Percentiles rank a stretch among this genome's conserved stretches.
Conservation (phyloP, 2,797 vertebrate genomes). For the Hyperoplus immaculatus region DNA sequence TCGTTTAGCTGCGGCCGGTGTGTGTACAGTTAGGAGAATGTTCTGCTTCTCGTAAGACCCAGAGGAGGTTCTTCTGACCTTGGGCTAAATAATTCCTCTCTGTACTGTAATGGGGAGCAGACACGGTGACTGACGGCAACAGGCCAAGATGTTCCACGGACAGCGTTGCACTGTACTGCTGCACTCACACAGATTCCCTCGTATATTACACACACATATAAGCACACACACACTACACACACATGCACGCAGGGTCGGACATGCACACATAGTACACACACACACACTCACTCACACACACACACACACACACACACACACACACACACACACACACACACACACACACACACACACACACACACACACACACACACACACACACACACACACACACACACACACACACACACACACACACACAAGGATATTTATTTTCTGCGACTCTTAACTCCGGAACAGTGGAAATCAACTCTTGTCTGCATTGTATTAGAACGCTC, state of each 20-base stretch:
- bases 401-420: not conserved
- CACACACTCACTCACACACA: too few species aligned
- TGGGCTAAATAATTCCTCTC: slow-evolving; percentile 36
- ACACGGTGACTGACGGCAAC: slow-evolving; percentile 45
- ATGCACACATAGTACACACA: too few species aligned
- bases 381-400: too few species aligned
- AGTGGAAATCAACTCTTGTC: slow-evolving; percentile 31
- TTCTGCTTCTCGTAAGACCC: slow-evolving; percentile 66
- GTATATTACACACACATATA: too few species aligned
- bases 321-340: too few species aligned
- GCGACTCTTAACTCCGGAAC: slow-evolving; percentile 13
- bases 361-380: too few species aligned
- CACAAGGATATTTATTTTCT: slow-evolving; percentile 26
- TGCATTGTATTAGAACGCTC: slow-evolving; percentile 46
- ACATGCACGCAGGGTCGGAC: too few species aligned
- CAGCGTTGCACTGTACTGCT: not conserved
- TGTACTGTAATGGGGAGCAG: slow-evolving; percentile 57
- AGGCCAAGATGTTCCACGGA: slow-evolving; percentile 33
- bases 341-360: too few species aligned
- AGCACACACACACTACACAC: too few species aligned
- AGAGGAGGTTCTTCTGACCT: slow-evolving; percentile 58
- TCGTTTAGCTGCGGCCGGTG: not conserved
- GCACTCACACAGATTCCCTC: not conserved
- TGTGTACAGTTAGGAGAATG: slow-evolving; percentile 69
- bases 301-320: too few species aligned